Percentiles rank a stretch among this genome's conserved stretches.
phyloP scores from a whole-genome alignment of 2,797 vertebrate species.

The Pipistrellus nathusii region DNA sequence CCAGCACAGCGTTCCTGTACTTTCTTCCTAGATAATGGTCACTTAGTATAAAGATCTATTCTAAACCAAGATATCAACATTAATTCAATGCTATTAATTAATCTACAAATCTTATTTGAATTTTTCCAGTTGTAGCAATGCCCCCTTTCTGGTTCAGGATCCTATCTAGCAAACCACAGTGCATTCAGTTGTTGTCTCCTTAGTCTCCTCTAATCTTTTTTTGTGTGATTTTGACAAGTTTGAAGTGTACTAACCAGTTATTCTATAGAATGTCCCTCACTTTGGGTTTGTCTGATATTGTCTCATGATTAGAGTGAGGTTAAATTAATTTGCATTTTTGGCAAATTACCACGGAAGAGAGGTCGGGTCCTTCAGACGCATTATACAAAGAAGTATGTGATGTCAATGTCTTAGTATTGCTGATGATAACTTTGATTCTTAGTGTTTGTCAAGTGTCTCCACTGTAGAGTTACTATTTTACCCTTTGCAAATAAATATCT shows the following conservation, averaged over 20 bases:
- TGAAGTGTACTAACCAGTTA: neutral
- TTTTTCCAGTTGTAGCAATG: neutral
- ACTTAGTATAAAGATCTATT: neutral
- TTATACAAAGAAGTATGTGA: neutral
- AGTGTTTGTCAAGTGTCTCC: neutral
- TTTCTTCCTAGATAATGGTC: neutral
- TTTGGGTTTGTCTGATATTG: slow-evolving; percentile 17
- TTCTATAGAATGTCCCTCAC: neutral
- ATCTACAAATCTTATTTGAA: neutral
- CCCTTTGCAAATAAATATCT: neutral
- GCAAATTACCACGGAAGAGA: neutral
- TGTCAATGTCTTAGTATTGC: neutral
- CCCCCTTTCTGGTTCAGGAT: neutral
- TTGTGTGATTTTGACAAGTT: neutral
- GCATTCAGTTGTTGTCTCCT: neutral
- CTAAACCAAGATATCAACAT: neutral
- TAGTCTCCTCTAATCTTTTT: neutral
- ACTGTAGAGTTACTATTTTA: neutral
- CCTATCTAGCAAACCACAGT: neutral
- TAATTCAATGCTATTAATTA: neutral
- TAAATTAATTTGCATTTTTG: neutral
- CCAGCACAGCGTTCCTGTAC: neutral
- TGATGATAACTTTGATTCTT: neutral
- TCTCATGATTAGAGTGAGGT: neutral
- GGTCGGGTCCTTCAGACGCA: neutral